These are phyloP conservation scores for Erynnis tages DNA, from an alignment of 2,888 invertebrate genomes.

Conservation along the genomic window DNA sequence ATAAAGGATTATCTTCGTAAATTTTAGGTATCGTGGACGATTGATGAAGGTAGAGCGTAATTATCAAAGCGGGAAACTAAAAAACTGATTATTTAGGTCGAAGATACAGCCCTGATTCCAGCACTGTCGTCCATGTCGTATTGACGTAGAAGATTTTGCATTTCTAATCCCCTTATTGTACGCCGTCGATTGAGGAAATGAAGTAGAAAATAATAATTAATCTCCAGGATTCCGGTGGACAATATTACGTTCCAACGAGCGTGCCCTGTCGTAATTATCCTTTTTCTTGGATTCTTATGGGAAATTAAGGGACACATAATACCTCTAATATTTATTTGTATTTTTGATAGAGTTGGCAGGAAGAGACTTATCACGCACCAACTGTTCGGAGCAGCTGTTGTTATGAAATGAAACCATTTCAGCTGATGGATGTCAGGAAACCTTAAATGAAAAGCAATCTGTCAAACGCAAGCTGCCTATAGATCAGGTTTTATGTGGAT, in stretches of 20 bases:
- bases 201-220: background rate
- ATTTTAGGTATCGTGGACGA: no score
- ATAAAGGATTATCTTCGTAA: no score
- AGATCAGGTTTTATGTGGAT: no score
- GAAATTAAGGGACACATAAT: background rate
- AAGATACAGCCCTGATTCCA: no score
- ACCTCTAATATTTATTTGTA: background rate
- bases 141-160: no score
- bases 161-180: no score
- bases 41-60: no score
- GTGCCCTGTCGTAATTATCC: conserved; percentile 5
- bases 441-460: conserved; percentile 8
- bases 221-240: background rate
- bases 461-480: background rate
- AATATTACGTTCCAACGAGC: conserved; percentile 2
- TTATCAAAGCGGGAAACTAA: no score
- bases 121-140: no score
- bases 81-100: no score
- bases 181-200: no score
- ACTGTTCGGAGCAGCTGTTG: conserved; percentile 5
- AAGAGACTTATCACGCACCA: background rate
- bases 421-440: conserved; percentile 1
- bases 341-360: background rate
- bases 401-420: conserved; percentile 1
- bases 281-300: conserved; percentile 2